A percentile compares a stretch with the other conserved stretches of the same genome.
These are phyloP conservation scores for Thumatha senex DNA, from an alignment of 2,888 invertebrate genomes.

Conservation along the genomic window DNA sequence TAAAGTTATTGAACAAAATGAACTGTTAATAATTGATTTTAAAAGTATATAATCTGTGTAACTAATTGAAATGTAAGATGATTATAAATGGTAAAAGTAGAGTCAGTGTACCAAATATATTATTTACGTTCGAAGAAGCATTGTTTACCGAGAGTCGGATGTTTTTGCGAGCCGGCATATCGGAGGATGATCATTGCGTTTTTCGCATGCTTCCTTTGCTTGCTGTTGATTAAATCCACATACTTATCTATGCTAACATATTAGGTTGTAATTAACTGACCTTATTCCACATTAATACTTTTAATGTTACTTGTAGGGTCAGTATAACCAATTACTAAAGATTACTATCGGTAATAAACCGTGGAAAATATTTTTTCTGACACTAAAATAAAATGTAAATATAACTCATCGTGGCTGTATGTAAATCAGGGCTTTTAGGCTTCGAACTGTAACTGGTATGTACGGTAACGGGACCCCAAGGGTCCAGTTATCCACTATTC, in stretches of 20 bases:
- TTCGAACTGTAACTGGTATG: no score
- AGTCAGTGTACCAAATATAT: constrained; percentile 13
- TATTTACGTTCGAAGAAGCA: constrained; percentile 14
- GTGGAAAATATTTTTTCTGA: no score
- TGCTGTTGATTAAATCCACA: constrained; percentile 22
- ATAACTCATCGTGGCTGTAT: no score
- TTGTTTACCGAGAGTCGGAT: constrained; percentile 55
- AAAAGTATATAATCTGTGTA: no score
- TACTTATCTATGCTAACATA: constrained; percentile 26
- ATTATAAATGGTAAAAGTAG: not conserved
- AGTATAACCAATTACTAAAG: no score
- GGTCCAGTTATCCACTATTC: no score
- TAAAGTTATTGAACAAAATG: no score
- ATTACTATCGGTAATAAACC: no score
- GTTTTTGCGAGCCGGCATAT: constrained; percentile 60
- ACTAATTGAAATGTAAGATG: no score
- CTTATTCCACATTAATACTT: constrained; percentile 27
- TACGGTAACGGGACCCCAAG: no score
- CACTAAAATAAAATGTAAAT: no score
- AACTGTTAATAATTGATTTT: not conserved
- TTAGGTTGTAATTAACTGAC: constrained; percentile 28
- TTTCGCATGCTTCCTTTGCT: constrained; percentile 52
- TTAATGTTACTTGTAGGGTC: not conserved
- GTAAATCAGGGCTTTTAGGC: no score
- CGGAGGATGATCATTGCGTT: constrained; percentile 57